Evolutionary conservation across 2,797 vertebrate genomes (phyloP), one percentile per base, ranked within the genome.

Genomic region (Podarcis siculus): DNA sequence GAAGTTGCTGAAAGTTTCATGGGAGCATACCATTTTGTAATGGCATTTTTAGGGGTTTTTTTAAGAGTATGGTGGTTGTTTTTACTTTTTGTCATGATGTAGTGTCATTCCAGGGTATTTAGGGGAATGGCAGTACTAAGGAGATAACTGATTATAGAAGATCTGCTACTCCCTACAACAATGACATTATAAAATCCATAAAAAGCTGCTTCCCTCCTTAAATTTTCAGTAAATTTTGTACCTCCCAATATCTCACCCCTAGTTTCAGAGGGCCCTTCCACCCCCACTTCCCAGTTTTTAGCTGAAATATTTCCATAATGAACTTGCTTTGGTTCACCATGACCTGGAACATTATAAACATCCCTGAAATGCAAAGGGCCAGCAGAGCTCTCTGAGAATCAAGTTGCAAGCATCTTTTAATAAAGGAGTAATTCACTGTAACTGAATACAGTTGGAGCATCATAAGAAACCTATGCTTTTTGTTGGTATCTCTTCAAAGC

Each of bases 401-500:
- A 35, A 25, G 39, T 35, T 73, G 21, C 45, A 83, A 67, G 61
- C 61, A 13, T 66, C 58, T 27, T 13, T 66, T 82, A 82, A 30
- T 73, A 84, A 72, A 84, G 35, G 3, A 58, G 32, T 37, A 75
- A 75, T 58, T 58, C 17, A 9, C 27, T 55, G 17, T 19, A 64
- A 27, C 27, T 17, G n/a, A 87, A 81, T 17, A 87, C 12, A 64
- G 61, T 66, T 45, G 71, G 4, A 76, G 23, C 9, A 71, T 75
- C 84, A 79, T 42, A 64, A 37, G n/a, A 49, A 67, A 73, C 5
- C 10, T 83, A n/a, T 42, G 84, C 19, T 1, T 86, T 35, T 6
- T 79, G 55, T 87, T 79, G 73, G 8, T 55, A 58, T 83, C 55
- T 23, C 58, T 5, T 49, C 85, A 88, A 86, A 58, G 27, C n/a